Conservation (phyloP, 2,797 vertebrate genomes). For the Cuniculus paca region DNA sequence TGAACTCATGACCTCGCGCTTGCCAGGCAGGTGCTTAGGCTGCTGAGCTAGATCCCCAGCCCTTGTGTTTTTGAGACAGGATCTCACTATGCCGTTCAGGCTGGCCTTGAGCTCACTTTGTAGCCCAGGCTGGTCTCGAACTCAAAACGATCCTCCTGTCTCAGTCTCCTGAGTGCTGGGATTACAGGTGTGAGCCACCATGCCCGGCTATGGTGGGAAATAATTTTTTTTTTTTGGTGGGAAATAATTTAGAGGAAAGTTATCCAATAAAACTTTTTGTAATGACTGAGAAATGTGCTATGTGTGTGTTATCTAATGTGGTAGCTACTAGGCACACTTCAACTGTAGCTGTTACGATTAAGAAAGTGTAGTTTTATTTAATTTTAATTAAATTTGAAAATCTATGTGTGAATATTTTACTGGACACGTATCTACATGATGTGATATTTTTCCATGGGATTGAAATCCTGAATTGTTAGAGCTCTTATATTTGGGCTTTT, state of each 20-base stretch:
- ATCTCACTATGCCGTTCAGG: no score
- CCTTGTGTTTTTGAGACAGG: no score
- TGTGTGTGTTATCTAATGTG: background rate
- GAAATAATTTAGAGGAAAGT: conserved; percentile 19
- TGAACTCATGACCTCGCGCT: no score
- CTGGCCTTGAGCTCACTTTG: no score
- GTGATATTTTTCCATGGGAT: background rate
- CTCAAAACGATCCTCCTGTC: no score
- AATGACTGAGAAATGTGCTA: background rate
- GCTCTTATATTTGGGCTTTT: conserved; percentile 11
- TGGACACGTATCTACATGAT: background rate
- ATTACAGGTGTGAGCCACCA: background rate
- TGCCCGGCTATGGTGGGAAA: background rate
- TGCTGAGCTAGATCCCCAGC: no score
- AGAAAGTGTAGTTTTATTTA: conserved; percentile 16
- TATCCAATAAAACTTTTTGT: background rate
- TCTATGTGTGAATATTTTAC: background rate
- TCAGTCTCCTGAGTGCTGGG: background rate
- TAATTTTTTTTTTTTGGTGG: background rate
- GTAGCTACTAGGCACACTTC: background rate
- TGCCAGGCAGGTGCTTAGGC: no score
- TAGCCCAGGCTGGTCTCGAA: no score
- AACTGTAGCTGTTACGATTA: background rate
- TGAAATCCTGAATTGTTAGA: background rate
- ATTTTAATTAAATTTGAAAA: conserved; percentile 45